Evolutionary conservation across 2,888 invertebrate species (phyloP), one percentile per base, ranked within the genome.

Genomic region (Nephrotoma guestfalica): DNA sequence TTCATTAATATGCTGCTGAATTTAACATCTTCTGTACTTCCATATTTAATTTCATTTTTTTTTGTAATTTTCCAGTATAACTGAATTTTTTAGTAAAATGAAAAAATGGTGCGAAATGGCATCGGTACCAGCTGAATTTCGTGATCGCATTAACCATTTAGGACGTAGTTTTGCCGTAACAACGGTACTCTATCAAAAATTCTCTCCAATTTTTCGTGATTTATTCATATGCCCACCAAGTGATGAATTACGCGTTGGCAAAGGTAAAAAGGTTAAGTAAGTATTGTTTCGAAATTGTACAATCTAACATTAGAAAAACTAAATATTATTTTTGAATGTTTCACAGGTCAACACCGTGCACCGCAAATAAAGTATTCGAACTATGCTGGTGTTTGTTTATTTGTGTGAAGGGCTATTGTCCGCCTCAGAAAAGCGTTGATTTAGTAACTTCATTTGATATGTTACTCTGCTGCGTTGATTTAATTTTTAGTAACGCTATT

Each of bases 31-130:
- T 13, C 4, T 47, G 11, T 47, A 13, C n/a, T 47, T 30, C 30
- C 30, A 30, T 30, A 30, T 30, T 30, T 2, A 2, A 3, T 30
- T 30, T 30, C 30, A 30, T 30, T 9, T 43, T 43, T 9, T 43
- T 43, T 43, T 43, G 3, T 9, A 43, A 43, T 71, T 71, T 71
- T 71, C 11, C 71, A 98, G 98, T 90, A 93, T 99, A 87, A 96
- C 96, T 87, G 96, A 98, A 89, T 99, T 99, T 92, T 98, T 99
- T 90, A 95, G 94, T 88, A 98, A 98, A 92, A 97, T 98, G 89
- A 96, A 97, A 90, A 96, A 96, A 90, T 99, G 99, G 99, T 95
- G 96, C 87, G 97, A 98, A 89, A 98, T 99, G 97, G 96, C 97
- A 0, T 95, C 95, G 88, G 94, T 98, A 92, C 94, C 97, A 0